These are phyloP conservation scores for Macrosteles quadrilineatus DNA, from an alignment of 1,140 invertebrate species.

Conservation along the genomic window DNA sequence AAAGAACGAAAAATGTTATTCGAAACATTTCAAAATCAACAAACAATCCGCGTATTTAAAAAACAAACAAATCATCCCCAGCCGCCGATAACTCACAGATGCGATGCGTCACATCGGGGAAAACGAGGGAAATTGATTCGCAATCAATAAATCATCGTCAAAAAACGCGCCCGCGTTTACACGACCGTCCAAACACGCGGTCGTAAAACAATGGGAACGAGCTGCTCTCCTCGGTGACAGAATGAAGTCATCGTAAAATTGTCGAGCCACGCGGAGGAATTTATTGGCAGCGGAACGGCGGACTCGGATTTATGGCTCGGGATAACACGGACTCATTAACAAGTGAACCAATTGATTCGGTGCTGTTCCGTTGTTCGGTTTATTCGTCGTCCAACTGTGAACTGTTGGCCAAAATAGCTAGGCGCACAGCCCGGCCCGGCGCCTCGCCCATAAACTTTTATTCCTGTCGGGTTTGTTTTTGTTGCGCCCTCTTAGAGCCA, in stretches of 20 bases:
- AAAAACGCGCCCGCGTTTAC: too few relatives aligned
- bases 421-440: background rate
- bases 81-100: too few relatives aligned
- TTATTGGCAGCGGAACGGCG: constrained; percentile 16
- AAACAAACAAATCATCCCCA: too few relatives aligned
- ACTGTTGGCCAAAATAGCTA: too few relatives aligned
- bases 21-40: too few relatives aligned
- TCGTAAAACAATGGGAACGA: constrained; percentile 20
- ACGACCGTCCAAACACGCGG: background rate
- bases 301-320: constrained; percentile 8
- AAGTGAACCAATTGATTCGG: constrained; percentile 21
- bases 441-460: background rate
- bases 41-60: too few relatives aligned
- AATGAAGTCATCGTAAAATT: constrained; percentile 25
- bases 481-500: constrained; percentile 12
- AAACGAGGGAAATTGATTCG: too few relatives aligned
- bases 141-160: too few relatives aligned
- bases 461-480: background rate
- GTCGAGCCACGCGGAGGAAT: constrained; percentile 21
- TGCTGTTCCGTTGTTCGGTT: background rate
- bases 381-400: background rate
- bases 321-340: constrained; percentile 18
- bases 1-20: too few relatives aligned
- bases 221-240: constrained; percentile 1
- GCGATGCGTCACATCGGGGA: too few relatives aligned